Evolutionary conservation across 2,888 invertebrate genomes (phyloP).

Genomic region (Melanotus villosus): DNA sequence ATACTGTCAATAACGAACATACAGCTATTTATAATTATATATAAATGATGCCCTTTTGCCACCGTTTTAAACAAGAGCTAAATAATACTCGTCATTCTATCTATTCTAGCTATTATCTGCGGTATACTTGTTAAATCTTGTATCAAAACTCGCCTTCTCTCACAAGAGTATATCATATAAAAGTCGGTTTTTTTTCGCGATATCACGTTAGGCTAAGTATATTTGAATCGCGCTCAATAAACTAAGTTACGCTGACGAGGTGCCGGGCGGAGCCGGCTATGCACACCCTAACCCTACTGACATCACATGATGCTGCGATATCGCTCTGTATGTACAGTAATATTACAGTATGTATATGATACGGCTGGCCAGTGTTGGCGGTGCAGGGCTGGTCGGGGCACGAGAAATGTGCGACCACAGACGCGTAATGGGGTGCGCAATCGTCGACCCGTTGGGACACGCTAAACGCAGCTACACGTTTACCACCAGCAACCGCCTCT

Average conservation of each 20-base stretch:
- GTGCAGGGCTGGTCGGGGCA: conserved; percentile 39
- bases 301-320: conserved; percentile 61
- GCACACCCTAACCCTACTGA: conserved; percentile 55
- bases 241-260: conserved; percentile 52
- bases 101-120: conserved; percentile 57
- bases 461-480: background rate
- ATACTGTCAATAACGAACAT: conserved; percentile 66
- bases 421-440: conserved; percentile 25
- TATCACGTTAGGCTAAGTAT: conserved; percentile 66
- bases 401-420: conserved; percentile 26
- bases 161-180: conserved; percentile 65
- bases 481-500: conserved; percentile 45
- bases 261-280: conserved; percentile 49
- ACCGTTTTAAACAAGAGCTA: conserved; percentile 58
- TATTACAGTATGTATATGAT: conserved; percentile 62
- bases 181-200: conserved; percentile 65
- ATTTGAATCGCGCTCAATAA: conserved; percentile 53
- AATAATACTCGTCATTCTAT: conserved; percentile 65
- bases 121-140: conserved; percentile 67
- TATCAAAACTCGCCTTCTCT: conserved; percentile 68
- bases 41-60: conserved; percentile 55
- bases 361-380: conserved; percentile 52
- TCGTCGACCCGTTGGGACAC: background rate
- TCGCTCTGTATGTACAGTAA: conserved; percentile 64
- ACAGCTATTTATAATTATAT: conserved; percentile 62